Evolutionary conservation across 2,797 vertebrate genomes (phyloP), one percentile per base, ranked within the genome.

Genomic region (Manis javanica): DNA sequence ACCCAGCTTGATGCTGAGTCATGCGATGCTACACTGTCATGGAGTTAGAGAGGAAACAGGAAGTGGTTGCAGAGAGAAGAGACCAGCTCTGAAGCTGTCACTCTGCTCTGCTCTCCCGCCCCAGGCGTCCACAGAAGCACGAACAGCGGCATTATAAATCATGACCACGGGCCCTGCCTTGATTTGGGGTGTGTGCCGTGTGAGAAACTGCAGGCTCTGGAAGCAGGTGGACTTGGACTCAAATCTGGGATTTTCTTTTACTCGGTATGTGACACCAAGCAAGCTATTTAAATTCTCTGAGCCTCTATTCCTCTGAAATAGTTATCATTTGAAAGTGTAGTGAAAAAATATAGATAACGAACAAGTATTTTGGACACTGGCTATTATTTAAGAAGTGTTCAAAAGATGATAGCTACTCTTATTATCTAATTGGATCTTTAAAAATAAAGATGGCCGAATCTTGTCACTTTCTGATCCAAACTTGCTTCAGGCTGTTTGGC

Each of bases 21-120:
- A 15, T 7, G 2, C 21, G 7, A 8, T 5, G 4, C 49, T 24
- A 1, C 0, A 21, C 66, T 61, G 16, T 7, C 26, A 26, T 13
- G 59, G 31, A 29, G 39, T 23, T 24, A 11, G 9, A 75, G 61
- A 19, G 39, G 51, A 59, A 51, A 34, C 11, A 51, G n/a, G 9
- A 37, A 59, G 19, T 11, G 0, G 59, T 21, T 46, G 8, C 55
- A 63, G 24, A 61, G 14, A 12, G 12, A 37, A 51, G 4, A 51
- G 42, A 51, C 51, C 66, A 55, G 2, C 29, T n/a, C 61, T 4
- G 24, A 7, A 3, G 51, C 3, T 75, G 39, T 23, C n/a, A 19
- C 2, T 51, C 29, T 49, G 4, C 13, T 77, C 26, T 18, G 31
- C 37, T 37, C 51, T n/a, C 11, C 37, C 15, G 61, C 12, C 12